phyloP scores from a whole-genome alignment of 2,888 invertebrate species.

The Zonitis immaculata region DNA sequence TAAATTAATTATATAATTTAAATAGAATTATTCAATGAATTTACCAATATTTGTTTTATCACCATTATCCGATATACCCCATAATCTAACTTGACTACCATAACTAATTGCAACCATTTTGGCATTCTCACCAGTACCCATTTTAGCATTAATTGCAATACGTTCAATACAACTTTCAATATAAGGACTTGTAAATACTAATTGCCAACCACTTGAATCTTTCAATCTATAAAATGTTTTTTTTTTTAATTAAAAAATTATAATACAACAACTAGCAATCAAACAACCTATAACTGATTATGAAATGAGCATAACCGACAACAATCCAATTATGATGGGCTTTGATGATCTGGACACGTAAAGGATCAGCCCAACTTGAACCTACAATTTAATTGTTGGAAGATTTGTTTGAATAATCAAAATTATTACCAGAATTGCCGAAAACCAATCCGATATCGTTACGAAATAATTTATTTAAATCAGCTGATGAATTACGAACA shows the following conservation, averaged over 20 bases:
- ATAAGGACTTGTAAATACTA: constrained; percentile 88
- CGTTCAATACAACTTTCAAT: constrained; percentile 86
- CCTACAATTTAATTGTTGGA: constrained; percentile 54
- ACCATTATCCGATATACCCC: constrained; percentile 77
- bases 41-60: constrained; percentile 66
- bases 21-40: constrained; percentile 12
- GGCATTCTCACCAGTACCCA: constrained; percentile 55
- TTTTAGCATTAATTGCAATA: constrained; percentile 79
- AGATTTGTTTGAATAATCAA: too few relatives aligned
- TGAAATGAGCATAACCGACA: constrained; percentile 93
- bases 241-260: too few relatives aligned
- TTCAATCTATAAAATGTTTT: too few relatives aligned
- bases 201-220: constrained; percentile 95
- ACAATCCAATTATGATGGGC: constrained; percentile 98
- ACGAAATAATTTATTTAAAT: constrained; percentile 65
- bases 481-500: constrained; percentile 68
- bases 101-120: constrained; percentile 84
- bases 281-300: constrained; percentile 91
- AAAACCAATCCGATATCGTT: constrained; percentile 70
- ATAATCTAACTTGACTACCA: constrained; percentile 69
- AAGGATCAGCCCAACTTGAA: constrained; percentile 74
- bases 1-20: constrained; percentile 11
- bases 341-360: constrained; percentile 87
- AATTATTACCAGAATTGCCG: constrained; percentile 47
- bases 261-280: too few relatives aligned